Base-by-base conservation (phyloP, 2,113 vertebrate genomes). In the Perca fluviatilis region DNA sequence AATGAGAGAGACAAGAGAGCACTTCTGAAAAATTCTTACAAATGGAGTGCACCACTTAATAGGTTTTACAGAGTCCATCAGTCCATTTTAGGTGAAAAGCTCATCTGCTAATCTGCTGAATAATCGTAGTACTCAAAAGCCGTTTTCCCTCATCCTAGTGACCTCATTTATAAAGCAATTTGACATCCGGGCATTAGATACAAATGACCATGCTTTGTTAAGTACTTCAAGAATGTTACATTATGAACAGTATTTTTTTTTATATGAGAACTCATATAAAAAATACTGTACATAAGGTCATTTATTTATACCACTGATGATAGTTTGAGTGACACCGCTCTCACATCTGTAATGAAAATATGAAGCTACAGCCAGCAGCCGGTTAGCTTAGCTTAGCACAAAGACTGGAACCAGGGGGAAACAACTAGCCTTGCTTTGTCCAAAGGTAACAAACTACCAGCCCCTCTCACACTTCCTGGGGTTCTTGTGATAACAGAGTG, bases 21-120 rank as follows among this genome's bases (percentile, higher is more conserved):
- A 60, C 19, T 73, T 67, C 30, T 62, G 57, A 86, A 79, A 77
- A 77, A 67, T 12, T 25, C 27, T 19, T 18, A 15, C n/a, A 50
- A 67, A 69, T 0, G 36, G 13, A 56, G 68, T 40, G 13, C 19
- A 58, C 57, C 40, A 36, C 60, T 74, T 73, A 76, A 49, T 27
- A 63, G 71, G 61, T 72, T 85, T 78, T 63, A 40, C 27, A 65
- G 23, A 77, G 50, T 78, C 66, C 73, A 74, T 62, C 74, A 46
- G 18, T 61, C 46, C 25, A 53, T 70, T n/a, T 50, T 30, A 43
- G 25, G 54, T 70, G 54, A 70, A 88, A 83, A 33, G 79, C 78
- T 76, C 51, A 62, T 74, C 49, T 80, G 25, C 74, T 90, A 80
- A 91, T 88, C 78, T 86, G 81, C 75, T 91, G 62, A 85, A 65